Base-by-base conservation (phyloP, 2,113 vertebrate genomes). In the Lamprologus tigripictilis region DNA sequence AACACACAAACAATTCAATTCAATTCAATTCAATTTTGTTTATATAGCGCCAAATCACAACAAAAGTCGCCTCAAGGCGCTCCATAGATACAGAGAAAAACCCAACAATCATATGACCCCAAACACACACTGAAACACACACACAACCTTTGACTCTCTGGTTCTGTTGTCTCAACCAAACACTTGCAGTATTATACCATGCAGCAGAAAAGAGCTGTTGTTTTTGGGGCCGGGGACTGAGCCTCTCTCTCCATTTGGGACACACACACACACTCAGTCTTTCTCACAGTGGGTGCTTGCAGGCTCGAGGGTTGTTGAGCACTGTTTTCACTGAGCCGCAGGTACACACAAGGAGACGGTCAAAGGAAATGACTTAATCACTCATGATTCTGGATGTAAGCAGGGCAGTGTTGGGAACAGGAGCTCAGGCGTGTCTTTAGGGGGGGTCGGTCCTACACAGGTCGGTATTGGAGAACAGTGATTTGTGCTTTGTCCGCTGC, bases 141-240 rank as follows among this genome's bases (percentile, higher is more conserved):
- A 33, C 28, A 6, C 19, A 42, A 51, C 42, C 81, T 57, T 47
- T 3, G 4, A 10, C 58, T 21, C 55, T 86, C 68, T 90, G 88
- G 1, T 73, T 51, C 57, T 90, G 81, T 90, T 91, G 82, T 91
- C 28, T 17, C 1, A 6, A 12, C 55, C 79, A 76, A 89, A 96
- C 95, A 94, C 92, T 94, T 16, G 78, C 86, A 85, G 91, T 89
- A 57, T 95, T 95, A 93, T 95, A 33, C 26, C 33, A 28, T 3
- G 9, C 49, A 16, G 88, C 81, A 95, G 91, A 95, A 96, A 96
- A 87, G 90, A 82, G 55, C 47, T 89, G 85, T 92, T 96, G 91
- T 96, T 66, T 82, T 82, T 37, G 57, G 51, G 6, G 33, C 2
- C 9, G 6, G 85, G 88, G 92, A 91, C 92, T 93, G 89, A 47